Evolutionary conservation across 2,113 vertebrate genomes (phyloP), one percentile per base, ranked within the genome.

Genomic region (Gymnocephalus cernua): DNA sequence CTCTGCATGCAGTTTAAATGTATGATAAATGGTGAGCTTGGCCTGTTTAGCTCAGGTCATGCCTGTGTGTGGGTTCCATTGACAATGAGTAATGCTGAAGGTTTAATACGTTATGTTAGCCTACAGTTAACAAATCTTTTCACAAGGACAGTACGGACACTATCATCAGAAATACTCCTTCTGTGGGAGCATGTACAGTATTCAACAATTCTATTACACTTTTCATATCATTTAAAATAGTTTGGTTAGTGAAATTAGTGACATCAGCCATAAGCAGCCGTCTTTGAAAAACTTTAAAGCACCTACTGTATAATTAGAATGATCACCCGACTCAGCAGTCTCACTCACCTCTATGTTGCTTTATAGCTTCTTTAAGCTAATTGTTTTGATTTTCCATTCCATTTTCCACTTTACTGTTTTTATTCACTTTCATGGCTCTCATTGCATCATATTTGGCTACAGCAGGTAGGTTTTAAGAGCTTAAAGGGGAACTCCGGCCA

Each of bases 81-180:
- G 67, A 61, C 61, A 54, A 6, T 74, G 54, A 79, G 56, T 84
- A 38, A 78, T 67, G 62, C 68, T 63, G 56, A 61, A 41, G n/a
- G 13, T 79, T 74, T 74, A 63, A 23, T 35, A 62, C 27, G 70
- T 56, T 8, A 27, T 68, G 38, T 63, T 56, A 23, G 64, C 27
- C 47, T 62, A 25, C 6, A 10, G 45, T 72, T 53, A 59, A 72
- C 19, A 59, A 6, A 65, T 35, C 19, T 45, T 71, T 58, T 29
- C 8, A 65, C 25, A 45, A 53, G 54, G 47, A 59, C 32, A 64
- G 50, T 10, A 58, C 21, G 56, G 68, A 62, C 47, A 78, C 27
- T 54, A 68, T 69, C 79, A 61, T 29, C 19, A 32, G 25, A 48
- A 70, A 32, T n/a, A 38, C 48, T 25, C 5, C 19, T 6, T 35